phyloP scores from a whole-genome alignment of 2,113 vertebrate species.

The Pungitius pungitius region DNA sequence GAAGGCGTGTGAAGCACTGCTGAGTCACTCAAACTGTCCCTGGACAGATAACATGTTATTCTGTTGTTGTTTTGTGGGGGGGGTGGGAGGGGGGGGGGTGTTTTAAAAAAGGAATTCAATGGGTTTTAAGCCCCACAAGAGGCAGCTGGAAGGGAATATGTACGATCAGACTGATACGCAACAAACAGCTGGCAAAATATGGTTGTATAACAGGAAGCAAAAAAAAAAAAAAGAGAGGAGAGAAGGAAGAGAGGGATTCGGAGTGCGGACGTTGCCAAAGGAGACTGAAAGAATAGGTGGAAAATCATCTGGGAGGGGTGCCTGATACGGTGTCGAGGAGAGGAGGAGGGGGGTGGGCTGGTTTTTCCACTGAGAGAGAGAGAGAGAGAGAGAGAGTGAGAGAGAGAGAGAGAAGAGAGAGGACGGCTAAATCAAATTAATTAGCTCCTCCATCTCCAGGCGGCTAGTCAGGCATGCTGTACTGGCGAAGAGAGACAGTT shows the following conservation, averaged over 20 bases:
- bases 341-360: slow-evolving; percentile 54
- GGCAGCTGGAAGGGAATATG: slow-evolving; percentile 23
- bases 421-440: slow-evolving; percentile 86
- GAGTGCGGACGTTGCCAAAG: slow-evolving; percentile 65
- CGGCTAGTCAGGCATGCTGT: slow-evolving; percentile 82
- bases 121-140: slow-evolving; percentile 2
- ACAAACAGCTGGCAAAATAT: slow-evolving; percentile 30
- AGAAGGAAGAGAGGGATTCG: slow-evolving; percentile 41
- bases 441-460: slow-evolving; percentile 86
- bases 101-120: slow-evolving; percentile 8
- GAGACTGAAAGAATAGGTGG: slow-evolving; percentile 81
- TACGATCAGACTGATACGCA: slow-evolving; percentile 25
- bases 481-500: slow-evolving; percentile 67
- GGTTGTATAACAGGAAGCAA: slow-evolving; percentile 49
- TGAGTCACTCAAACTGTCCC: slow-evolving; percentile 57
- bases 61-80: too few species aligned
- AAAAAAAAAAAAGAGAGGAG: slow-evolving; percentile 19
- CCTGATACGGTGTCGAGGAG: slow-evolving; percentile 65
- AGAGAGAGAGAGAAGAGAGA: slow-evolving; percentile 56
- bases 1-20: slow-evolving; percentile 43
- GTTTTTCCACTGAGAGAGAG: slow-evolving; percentile 81
- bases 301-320: slow-evolving; percentile 83
- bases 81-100: too few species aligned
- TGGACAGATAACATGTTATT: slow-evolving; percentile 23
- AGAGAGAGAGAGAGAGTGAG: slow-evolving; percentile 12